These are phyloP conservation scores for Eupithecia exiguata DNA, from an alignment of 2,888 invertebrate species.

Conservation along the genomic window DNA sequence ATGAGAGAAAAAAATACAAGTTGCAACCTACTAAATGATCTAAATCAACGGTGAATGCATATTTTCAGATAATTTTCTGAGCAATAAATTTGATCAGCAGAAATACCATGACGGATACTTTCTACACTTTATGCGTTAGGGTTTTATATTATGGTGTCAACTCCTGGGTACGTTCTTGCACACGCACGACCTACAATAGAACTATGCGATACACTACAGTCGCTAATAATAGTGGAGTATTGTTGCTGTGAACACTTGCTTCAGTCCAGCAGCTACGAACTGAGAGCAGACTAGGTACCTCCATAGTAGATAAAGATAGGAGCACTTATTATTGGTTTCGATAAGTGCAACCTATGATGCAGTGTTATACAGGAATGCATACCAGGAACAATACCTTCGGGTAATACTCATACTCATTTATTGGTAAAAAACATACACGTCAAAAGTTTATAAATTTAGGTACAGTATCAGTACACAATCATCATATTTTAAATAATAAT, in stretches of 20 bases:
- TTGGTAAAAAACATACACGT: too few relatives aligned
- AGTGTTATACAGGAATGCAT: not conserved
- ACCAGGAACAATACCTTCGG: too few relatives aligned
- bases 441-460: too few relatives aligned
- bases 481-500: too few relatives aligned
- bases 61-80: too few relatives aligned
- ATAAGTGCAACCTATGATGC: not conserved
- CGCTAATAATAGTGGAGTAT: conserved; percentile 7
- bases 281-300: not conserved
- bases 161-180: not conserved
- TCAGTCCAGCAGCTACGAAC: not conserved
- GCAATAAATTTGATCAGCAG: too few relatives aligned
- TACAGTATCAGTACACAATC: too few relatives aligned
- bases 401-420: too few relatives aligned
- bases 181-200: not conserved
- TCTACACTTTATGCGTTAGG: not conserved
- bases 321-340: not conserved
- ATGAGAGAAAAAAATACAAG: too few relatives aligned
- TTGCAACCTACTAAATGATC: too few relatives aligned
- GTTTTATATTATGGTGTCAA: not conserved
- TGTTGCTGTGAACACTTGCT: not conserved
- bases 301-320: not conserved
- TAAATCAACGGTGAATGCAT: too few relatives aligned
- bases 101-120: too few relatives aligned
- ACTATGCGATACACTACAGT: not conserved